A percentile compares a stretch with the other conserved stretches of the same genome.
phyloP scores from a whole-genome alignment of 1,140 invertebrate genomes.

The Pseudomyrmex concolor region DNA sequence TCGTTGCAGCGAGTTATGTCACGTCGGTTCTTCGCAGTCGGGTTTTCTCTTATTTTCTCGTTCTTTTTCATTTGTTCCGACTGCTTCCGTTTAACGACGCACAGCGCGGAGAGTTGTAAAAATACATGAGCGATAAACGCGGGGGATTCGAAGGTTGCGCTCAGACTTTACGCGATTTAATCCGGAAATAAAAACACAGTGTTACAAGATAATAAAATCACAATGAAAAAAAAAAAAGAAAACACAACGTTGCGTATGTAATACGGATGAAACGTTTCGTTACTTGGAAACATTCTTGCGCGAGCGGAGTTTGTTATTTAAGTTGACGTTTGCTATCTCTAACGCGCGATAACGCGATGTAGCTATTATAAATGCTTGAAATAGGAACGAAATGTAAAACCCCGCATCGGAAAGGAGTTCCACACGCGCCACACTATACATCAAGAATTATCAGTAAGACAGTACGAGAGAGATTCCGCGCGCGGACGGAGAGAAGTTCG shows the following conservation, averaged over 20 bases:
- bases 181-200: background rate
- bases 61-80: slow-evolving; percentile 23
- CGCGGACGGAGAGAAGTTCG: slow-evolving; percentile 63
- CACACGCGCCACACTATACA: background rate
- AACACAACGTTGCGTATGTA: too few relatives aligned
- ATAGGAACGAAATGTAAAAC: slow-evolving; percentile 41
- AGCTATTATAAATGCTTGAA: slow-evolving; percentile 13
- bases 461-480: slow-evolving; percentile 59
- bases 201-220: too few relatives aligned
- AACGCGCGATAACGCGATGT: background rate
- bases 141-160: background rate
- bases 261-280: too few relatives aligned
- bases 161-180: background rate
- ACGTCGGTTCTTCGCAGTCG: slow-evolving; percentile 43
- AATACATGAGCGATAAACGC: slow-evolving; percentile 23
- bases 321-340: too few relatives aligned
- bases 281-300: too few relatives aligned
- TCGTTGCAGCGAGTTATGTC: slow-evolving; percentile 57
- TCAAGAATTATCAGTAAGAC: slow-evolving; percentile 66
- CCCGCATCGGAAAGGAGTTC: background rate
- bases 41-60: slow-evolving; percentile 36
- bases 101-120: slow-evolving; percentile 3
- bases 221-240: background rate
- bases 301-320: too few relatives aligned
- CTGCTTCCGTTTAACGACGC: slow-evolving; percentile 32